Evolutionary conservation across 2,888 invertebrate species (phyloP).

Genomic region (Venusia cambrica): DNA sequence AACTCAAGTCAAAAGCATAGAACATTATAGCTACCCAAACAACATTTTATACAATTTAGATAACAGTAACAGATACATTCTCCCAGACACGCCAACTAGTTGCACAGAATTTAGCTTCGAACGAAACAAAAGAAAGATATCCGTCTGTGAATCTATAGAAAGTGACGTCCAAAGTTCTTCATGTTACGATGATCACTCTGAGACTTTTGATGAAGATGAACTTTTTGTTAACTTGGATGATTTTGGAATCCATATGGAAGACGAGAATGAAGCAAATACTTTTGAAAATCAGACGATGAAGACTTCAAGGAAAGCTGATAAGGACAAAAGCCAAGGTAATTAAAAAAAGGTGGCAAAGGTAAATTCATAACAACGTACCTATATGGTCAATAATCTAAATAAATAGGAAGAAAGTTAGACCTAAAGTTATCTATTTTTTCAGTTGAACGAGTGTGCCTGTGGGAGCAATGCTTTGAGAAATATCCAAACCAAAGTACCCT

Average conservation of each 20-base stretch:
- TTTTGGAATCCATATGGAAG: constrained; percentile 63
- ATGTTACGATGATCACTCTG: constrained; percentile 70
- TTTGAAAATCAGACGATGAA: constrained; percentile 32
- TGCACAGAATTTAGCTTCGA: constrained; percentile 67
- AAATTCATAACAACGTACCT: background rate
- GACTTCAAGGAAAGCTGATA: constrained; percentile 47
- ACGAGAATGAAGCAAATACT: constrained; percentile 41
- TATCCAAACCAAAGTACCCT: constrained; percentile 90
- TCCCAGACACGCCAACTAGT: constrained; percentile 72
- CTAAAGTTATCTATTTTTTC: constrained; percentile 33
- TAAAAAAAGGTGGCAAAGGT: no score
- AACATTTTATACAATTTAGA: constrained; percentile 68
- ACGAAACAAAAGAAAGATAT: constrained; percentile 58
- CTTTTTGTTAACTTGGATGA: constrained; percentile 71
- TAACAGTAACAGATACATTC: constrained; percentile 53
- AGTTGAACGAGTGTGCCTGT: constrained; percentile 85
- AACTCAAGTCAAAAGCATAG: constrained; percentile 52
- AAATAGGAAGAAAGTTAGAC: background rate
- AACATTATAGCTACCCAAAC: constrained; percentile 73
- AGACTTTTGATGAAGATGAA: constrained; percentile 71
- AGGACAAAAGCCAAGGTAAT: constrained; percentile 62
- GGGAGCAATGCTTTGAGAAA: constrained; percentile 91
- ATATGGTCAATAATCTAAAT: background rate
- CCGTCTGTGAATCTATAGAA: constrained; percentile 68
- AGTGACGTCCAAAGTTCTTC: constrained; percentile 67